A percentile compares a stretch with the other conserved stretches of the same genome.
Evolutionary conservation across 2,888 invertebrate species (phyloP).

Genomic region (Lasius platythorax): DNA sequence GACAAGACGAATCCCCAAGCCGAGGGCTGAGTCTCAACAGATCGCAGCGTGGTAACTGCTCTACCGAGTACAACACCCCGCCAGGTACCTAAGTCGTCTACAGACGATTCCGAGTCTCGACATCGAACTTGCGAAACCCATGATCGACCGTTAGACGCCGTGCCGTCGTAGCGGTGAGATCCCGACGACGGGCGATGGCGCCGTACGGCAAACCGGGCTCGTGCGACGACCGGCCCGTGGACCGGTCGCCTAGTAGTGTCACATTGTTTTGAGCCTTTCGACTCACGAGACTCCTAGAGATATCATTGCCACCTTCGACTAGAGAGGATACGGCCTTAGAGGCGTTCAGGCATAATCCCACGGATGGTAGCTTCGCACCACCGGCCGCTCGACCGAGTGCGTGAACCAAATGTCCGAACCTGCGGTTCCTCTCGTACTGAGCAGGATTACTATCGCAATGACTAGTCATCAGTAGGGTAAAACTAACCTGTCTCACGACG

Average conservation of each 20-base stretch:
- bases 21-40: too few species aligned
- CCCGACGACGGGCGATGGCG: too few species aligned
- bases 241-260: conserved; percentile 75
- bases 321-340: conserved; percentile 89
- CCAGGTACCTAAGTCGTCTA: too few species aligned
- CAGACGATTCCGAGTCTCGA: too few species aligned
- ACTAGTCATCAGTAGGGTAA: conserved; percentile 23
- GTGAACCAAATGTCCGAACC: background rate
- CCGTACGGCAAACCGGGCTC: too few species aligned
- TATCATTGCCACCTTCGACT: conserved; percentile 86
- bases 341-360: conserved; percentile 89
- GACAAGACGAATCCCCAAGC: too few species aligned
- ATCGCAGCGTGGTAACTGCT: too few species aligned
- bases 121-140: too few species aligned
- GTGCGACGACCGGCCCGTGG: conserved; percentile 45
- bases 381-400: conserved; percentile 69
- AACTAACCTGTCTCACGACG: conserved; percentile 87
- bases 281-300: conserved; percentile 84
- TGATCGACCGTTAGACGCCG: too few species aligned
- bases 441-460: conserved; percentile 29
- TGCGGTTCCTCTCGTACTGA: conserved; percentile 66
- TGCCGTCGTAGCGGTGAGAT: too few species aligned
- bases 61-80: too few species aligned
- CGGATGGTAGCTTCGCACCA: conserved; percentile 90
- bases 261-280: conserved; percentile 86